A percentile compares a stretch with the other conserved stretches of the same genome.
phyloP scores from a whole-genome alignment of 2,113 vertebrate genomes.

The Microtus pennsylvanicus region DNA sequence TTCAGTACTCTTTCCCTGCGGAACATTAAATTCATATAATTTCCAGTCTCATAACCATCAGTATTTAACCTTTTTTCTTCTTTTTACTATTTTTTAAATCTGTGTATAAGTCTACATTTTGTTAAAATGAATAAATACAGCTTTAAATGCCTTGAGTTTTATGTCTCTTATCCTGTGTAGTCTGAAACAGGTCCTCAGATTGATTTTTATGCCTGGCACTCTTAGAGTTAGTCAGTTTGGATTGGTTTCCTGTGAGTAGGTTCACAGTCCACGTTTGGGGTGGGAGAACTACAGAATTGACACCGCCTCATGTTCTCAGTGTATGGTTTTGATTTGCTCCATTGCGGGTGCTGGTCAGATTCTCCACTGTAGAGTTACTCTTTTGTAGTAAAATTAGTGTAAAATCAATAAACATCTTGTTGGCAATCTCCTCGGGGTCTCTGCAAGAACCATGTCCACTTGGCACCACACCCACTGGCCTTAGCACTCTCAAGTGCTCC shows the following conservation, averaged over 20 bases:
- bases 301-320: not conserved
- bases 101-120: not conserved
- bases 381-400: not conserved
- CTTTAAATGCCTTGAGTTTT: not conserved
- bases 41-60: conserved; percentile 4
- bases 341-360: not conserved
- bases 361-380: not conserved
- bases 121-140: not conserved
- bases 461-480: not conserved
- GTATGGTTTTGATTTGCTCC: not conserved
- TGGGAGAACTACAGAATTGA: not conserved
- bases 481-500: not conserved
- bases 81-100: not conserved
- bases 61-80: conserved; percentile 3
- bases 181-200: not conserved
- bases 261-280: not conserved
- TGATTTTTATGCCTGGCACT: not conserved
- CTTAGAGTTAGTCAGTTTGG: not conserved
- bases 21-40: conserved; percentile 4
- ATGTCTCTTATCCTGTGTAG: not conserved
- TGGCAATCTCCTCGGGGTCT: not conserved
- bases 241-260: not conserved
- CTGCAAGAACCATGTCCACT: not conserved
- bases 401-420: not conserved
- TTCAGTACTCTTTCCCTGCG: not conserved